phyloP scores from a whole-genome alignment of 2,113 vertebrate genomes.

The Lanius collurio region DNA sequence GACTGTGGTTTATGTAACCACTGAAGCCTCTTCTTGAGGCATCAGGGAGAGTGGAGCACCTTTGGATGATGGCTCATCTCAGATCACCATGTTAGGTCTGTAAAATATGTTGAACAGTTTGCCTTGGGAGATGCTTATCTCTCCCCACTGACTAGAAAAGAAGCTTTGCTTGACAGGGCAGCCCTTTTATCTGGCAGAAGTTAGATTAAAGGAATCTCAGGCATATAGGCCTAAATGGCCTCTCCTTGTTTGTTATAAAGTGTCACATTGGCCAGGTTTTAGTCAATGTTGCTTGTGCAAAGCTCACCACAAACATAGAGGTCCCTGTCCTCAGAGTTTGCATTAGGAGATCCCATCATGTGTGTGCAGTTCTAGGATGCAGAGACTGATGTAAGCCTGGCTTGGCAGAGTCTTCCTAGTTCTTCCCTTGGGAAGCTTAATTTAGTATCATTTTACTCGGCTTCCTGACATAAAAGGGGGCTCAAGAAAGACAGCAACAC shows the following conservation, averaged over 20 bases:
- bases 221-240: not conserved
- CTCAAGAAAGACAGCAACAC: not conserved
- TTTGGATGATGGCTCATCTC: not conserved
- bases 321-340: not conserved
- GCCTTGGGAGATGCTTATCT: slow-evolving; percentile 44
- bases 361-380: not conserved
- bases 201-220: slow-evolving; percentile 21
- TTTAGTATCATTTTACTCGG: not conserved
- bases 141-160: not conserved
- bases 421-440: not conserved
- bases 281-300: not conserved
- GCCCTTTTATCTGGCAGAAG: slow-evolving; percentile 31
- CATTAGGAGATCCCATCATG: not conserved
- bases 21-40: not conserved
- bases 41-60: not conserved
- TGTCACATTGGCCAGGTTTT: not conserved
- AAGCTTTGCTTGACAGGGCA: not conserved
- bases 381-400: not conserved
- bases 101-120: not conserved
- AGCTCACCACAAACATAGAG: not conserved
- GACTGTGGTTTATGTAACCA: not conserved
- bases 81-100: not conserved
- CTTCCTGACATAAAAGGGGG: not conserved
- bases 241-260: not conserved
- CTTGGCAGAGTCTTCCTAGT: not conserved